Conservation (phyloP, 1,140 invertebrate species). For the Drosophila lini region DNA sequence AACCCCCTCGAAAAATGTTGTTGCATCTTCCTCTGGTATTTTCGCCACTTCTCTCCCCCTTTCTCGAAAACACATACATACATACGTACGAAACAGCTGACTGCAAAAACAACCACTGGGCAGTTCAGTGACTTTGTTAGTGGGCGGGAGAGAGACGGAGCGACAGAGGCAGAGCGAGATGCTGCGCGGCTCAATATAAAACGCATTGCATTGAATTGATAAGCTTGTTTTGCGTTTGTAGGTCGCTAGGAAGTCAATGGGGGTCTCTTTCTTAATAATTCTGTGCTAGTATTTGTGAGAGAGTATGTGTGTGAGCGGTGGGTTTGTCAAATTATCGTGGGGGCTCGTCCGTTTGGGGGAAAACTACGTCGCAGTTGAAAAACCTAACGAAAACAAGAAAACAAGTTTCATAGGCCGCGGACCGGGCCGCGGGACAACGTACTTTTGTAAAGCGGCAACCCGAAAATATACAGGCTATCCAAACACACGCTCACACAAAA, state of each 20-base stretch:
- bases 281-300: background rate
- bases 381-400: slow-evolving; percentile 31
- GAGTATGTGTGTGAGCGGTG: slow-evolving; percentile 8
- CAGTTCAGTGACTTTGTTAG: slow-evolving; percentile 43
- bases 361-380: slow-evolving; percentile 48
- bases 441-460: slow-evolving; percentile 26
- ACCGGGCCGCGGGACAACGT: slow-evolving; percentile 30
- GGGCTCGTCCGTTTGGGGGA: slow-evolving; percentile 39
- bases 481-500: background rate
- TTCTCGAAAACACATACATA: slow-evolving; percentile 9
- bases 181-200: slow-evolving; percentile 43
- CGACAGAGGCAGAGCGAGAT: slow-evolving; percentile 6
- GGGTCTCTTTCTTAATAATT: slow-evolving; percentile 34
- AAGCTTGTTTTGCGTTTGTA: slow-evolving; percentile 48
- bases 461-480: slow-evolving; percentile 30
- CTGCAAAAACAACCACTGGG: slow-evolving; percentile 45
- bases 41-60: slow-evolving; percentile 20
- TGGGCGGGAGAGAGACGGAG: slow-evolving; percentile 23
- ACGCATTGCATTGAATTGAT: slow-evolving; percentile 48
- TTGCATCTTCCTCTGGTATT: slow-evolving; percentile 6
- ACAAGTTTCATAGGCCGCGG: slow-evolving; percentile 23
- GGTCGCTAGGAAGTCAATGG: slow-evolving; percentile 47
- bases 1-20: background rate
- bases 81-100: slow-evolving; percentile 37
- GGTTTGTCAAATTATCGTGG: slow-evolving; percentile 27